Base-by-base conservation (phyloP, 2,113 vertebrate species). In the Prionailurus bengalensis region DNA sequence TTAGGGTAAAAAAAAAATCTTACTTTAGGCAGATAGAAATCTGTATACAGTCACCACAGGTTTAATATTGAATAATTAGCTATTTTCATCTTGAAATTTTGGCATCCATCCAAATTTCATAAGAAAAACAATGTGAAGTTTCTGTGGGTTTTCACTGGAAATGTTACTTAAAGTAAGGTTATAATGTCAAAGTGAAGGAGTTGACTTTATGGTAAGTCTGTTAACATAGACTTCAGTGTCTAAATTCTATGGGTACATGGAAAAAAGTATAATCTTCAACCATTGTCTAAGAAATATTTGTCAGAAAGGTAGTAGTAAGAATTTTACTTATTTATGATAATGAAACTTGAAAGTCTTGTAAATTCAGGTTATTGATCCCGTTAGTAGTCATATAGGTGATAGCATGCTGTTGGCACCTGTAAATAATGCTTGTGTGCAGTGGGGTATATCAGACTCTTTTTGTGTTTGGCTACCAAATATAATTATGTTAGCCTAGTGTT, bases 1-100 rank as follows among this genome's bases (percentile, higher is more conserved):
- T 39, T 58, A 73, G 89, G 12, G 5, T 88, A 80, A 91, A 33
- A 80, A 80, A 36, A 82, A 95, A 81, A 68, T 94, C 39, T 91
- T 89, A 51, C 4, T 85, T 81, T 92, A 55, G 68, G 4, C 23
- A 92, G 74, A 36, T 90, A 63, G n/a, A 80, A 83, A 8, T 76
- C 19, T 51, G 15, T 1, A 45, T 1, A 36, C 55, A 76, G 31
- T 88, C 80, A 63, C 27, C n/a, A 63, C 5, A 79, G 16, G 21
- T 55, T 36, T 84, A 36, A 33, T 73, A 45, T 53, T 89, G 42
- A 71, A 86, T 82, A 88, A 74, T 61, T 74, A 58, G 80, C 0
- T 33, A 33, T 73, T 82, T 82, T 92, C 3, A 45, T 53, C 51
- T 84, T 94, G 29, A 86, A 76, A 90, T 74, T 36, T 53, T 84